A percentile compares a stretch with the other conserved stretches of the same genome.
phyloP scores from a whole-genome alignment of 2,113 vertebrate species.

The Chloroceryle aenea region DNA sequence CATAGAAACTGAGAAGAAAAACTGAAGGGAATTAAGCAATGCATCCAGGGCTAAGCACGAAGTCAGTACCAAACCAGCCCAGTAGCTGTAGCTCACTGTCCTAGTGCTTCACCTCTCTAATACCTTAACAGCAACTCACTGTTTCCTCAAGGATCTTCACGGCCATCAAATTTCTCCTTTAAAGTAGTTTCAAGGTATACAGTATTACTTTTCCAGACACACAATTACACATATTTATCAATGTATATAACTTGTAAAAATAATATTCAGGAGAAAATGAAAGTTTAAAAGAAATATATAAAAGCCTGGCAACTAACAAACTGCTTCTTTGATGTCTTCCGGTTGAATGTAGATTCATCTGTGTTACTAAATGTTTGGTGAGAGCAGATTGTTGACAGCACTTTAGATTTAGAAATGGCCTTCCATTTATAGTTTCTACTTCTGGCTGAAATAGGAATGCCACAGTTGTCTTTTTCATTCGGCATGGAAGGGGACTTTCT shows the following conservation, averaged over 20 bases:
- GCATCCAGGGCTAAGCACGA: not conserved
- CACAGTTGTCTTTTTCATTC: not conserved
- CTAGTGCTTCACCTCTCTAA: not conserved
- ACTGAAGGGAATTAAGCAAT: not conserved
- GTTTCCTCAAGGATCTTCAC: not conserved
- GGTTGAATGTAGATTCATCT: not conserved
- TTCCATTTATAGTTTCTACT: slow-evolving; percentile 18
- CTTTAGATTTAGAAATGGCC: slow-evolving; percentile 4
- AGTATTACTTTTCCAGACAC: not conserved
- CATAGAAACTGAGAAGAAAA: not conserved
- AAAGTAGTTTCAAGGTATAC: not conserved
- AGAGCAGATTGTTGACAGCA: slow-evolving; percentile 10
- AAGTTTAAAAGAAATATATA: not conserved
- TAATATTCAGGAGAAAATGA: not conserved
- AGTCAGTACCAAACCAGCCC: not conserved
- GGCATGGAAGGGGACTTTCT: not conserved
- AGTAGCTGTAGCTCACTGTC: not conserved
- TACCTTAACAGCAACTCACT: not conserved
- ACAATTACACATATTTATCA: not conserved
- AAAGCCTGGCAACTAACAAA: not conserved
- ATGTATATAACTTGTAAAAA: not conserved
- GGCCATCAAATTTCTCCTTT: not conserved
- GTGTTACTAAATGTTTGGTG: not conserved
- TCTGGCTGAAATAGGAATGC: not conserved
- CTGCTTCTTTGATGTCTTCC: not conserved